Conservation (phyloP, 2,888 invertebrate genomes). For the Anorthoa munda region DNA sequence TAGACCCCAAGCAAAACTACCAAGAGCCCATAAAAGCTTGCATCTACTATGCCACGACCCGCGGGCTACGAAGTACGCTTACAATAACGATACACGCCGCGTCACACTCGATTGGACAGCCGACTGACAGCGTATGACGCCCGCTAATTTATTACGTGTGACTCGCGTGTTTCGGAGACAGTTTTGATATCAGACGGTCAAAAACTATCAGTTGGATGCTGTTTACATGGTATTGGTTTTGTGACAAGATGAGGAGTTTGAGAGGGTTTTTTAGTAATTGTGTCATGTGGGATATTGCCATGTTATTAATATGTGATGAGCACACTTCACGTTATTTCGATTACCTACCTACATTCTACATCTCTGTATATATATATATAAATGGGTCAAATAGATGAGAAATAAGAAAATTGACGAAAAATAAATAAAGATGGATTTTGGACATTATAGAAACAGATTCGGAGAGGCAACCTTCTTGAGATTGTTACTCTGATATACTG, state of each 20-base stretch:
- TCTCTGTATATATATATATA: no score
- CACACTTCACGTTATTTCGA: no score
- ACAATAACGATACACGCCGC: slow-evolving; percentile 37
- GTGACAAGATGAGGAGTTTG: background rate
- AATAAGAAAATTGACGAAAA: no score
- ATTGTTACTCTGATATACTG: no score
- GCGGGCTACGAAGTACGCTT: slow-evolving; percentile 10
- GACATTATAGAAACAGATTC: no score
- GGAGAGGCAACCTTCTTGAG: no score
- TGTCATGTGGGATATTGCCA: background rate
- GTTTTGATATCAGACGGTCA: slow-evolving; percentile 18
- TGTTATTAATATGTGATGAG: no score
- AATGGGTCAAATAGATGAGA: background rate
- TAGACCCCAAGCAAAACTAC: slow-evolving; percentile 2
- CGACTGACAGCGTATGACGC: slow-evolving; percentile 60
- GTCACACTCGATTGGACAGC: slow-evolving; percentile 61
- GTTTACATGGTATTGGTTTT: slow-evolving; percentile 1
- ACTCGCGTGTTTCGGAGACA: slow-evolving; percentile 23
- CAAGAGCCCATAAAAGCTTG: slow-evolving; percentile 31
- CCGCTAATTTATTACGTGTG: slow-evolving; percentile 60
- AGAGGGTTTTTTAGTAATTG: background rate
- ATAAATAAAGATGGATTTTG: no score
- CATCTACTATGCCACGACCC: background rate
- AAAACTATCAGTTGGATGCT: background rate
- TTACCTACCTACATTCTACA: no score